Conservation (phyloP, 1,140 invertebrate species). For the Phymastichus coffea region DNA sequence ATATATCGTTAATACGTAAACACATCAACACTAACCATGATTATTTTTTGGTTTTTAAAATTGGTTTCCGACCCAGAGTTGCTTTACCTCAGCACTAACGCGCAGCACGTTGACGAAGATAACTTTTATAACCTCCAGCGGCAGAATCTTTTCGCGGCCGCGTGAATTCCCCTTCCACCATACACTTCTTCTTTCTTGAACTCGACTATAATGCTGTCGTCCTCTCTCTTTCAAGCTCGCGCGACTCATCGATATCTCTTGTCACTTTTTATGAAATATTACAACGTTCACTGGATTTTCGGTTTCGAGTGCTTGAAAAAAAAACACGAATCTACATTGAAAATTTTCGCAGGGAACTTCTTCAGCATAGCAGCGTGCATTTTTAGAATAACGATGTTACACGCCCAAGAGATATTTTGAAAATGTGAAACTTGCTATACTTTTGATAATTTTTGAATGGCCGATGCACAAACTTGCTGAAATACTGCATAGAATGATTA, state of each 20-base stretch:
- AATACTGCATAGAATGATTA: too few relatives aligned
- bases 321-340: too few relatives aligned
- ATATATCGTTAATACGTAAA: too few relatives aligned
- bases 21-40: neutral
- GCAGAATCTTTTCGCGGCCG: neutral
- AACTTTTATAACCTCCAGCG: conserved; percentile 48
- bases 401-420: neutral
- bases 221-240: neutral
- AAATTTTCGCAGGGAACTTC: neutral
- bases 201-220: conserved; percentile 33
- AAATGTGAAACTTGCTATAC: conserved; percentile 4
- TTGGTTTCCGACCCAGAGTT: neutral
- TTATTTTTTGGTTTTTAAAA: neutral
- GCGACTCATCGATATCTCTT: neutral
- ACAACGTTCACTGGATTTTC: too few relatives aligned
- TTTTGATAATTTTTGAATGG: conserved; percentile 2
- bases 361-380: neutral
- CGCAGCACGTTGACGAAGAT: conserved; percentile 30
- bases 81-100: conserved; percentile 34
- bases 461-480: too few relatives aligned
- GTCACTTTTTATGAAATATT: too few relatives aligned
- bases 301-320: too few relatives aligned
- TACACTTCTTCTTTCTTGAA: too few relatives aligned
- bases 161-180: conserved; percentile 40
- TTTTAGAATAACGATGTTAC: neutral